phyloP scores from a whole-genome alignment of 1,140 invertebrate species.

The Holotrichia oblita region DNA sequence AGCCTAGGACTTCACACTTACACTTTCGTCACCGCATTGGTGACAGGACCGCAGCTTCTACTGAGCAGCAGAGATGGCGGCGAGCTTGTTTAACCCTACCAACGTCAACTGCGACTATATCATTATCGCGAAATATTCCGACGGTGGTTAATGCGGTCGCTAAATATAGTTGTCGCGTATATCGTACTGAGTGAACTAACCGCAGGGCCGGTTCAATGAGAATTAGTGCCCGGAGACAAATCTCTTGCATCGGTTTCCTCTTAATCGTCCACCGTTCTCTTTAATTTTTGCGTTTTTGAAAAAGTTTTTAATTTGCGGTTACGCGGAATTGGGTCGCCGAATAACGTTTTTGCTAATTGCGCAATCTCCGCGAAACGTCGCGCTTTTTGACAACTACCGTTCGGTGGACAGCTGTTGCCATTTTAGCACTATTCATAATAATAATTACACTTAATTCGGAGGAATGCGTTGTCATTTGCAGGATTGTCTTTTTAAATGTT shows the following conservation, averaged over 20 bases:
- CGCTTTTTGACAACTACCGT: neutral
- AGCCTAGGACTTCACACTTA: neutral
- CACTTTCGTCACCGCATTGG: neutral
- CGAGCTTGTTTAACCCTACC: neutral
- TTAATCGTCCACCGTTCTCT: neutral
- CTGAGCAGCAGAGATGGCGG: neutral
- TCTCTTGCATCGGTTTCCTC: neutral
- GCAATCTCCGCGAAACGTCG: neutral
- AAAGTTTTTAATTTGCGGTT: constrained; percentile 20
- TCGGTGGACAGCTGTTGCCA: neutral
- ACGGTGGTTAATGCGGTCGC: neutral
- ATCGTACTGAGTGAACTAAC: neutral
- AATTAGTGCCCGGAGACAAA: constrained; percentile 11
- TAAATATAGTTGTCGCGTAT: neutral
- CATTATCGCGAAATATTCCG: neutral
- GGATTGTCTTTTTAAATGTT: neutral
- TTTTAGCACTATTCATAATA: neutral
- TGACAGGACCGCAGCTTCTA: neutral
- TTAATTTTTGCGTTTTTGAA: constrained; percentile 8
- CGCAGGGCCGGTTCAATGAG: constrained; percentile 4
- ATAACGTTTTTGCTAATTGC: constrained; percentile 7
- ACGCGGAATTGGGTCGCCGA: neutral
- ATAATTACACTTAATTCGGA: neutral
- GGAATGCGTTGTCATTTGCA: neutral
- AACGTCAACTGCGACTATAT: neutral